A percentile compares a stretch with the other conserved stretches of the same genome.
These are phyloP conservation scores for Leptarthrus brevirostris DNA, from an alignment of 2,888 invertebrate species.

Conservation along the genomic window DNA sequence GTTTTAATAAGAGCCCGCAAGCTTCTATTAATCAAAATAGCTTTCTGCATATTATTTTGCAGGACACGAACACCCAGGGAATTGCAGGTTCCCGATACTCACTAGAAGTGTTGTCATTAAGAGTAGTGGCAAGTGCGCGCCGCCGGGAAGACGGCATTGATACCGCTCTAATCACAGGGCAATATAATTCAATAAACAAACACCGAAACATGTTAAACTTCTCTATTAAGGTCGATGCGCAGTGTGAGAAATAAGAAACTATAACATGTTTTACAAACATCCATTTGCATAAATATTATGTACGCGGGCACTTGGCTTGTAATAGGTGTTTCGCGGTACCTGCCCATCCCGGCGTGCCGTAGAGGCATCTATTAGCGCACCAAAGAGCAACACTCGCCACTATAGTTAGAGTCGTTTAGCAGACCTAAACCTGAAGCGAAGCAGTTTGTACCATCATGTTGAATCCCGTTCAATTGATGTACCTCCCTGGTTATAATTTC, in stretches of 20 bases:
- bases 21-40: constrained; percentile 40
- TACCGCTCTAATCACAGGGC: constrained; percentile 43
- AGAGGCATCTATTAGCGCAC: constrained; percentile 11
- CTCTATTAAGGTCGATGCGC: constrained; percentile 48
- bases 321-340: constrained; percentile 51
- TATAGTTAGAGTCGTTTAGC: background rate
- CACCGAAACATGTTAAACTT: constrained; percentile 44
- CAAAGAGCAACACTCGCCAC: background rate
- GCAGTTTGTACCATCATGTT: constrained; percentile 38
- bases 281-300: constrained; percentile 55
- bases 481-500: constrained; percentile 49
- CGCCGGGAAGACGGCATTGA: background rate
- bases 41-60: constrained; percentile 18
- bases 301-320: constrained; percentile 49
- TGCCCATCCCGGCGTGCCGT: background rate
- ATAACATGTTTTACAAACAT: constrained; percentile 54
- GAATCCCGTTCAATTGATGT: constrained; percentile 46
- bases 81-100: background rate
- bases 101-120: constrained; percentile 31
- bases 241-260: constrained; percentile 54
- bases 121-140: constrained; percentile 12
- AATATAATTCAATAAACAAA: constrained; percentile 48
- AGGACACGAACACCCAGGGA: constrained; percentile 27
- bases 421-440: constrained; percentile 1
- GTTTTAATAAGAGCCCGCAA: constrained; percentile 23